Conservation (phyloP, 2,113 vertebrate genomes). For the Panthera leo region DNA sequence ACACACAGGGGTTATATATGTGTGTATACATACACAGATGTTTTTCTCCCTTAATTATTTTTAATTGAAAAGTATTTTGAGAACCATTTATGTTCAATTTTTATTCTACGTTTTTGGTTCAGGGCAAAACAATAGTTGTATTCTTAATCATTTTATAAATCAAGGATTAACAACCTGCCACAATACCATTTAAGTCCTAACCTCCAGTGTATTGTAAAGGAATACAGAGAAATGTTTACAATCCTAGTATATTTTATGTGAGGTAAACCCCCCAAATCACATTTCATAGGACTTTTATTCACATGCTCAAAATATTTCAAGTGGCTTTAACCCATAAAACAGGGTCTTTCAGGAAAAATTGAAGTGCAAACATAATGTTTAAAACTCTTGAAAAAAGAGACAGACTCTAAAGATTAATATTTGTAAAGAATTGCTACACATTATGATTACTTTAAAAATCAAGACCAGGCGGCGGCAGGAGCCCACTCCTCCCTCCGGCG, state of each 20-base stretch:
- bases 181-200: neutral
- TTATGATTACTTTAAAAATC: neutral
- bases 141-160: neutral
- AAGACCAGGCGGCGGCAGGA: neutral
- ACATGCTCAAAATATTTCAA: neutral
- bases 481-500: too few relatives aligned
- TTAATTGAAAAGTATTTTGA: conserved; percentile 11
- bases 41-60: neutral
- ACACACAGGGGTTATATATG: too few relatives aligned
- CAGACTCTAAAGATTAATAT: neutral
- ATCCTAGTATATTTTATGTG: neutral
- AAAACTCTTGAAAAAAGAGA: neutral
- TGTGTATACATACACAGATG: neutral
- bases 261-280: neutral
- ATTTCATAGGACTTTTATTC: neutral
- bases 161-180: neutral
- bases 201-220: neutral
- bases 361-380: neutral
- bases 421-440: neutral
- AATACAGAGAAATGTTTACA: neutral
- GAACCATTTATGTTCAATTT: neutral
- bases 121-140: neutral
- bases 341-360: neutral
- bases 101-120: neutral
- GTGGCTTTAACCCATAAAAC: neutral